phyloP scores from a whole-genome alignment of 2,888 invertebrate species.

The Lasioglossum morio region DNA sequence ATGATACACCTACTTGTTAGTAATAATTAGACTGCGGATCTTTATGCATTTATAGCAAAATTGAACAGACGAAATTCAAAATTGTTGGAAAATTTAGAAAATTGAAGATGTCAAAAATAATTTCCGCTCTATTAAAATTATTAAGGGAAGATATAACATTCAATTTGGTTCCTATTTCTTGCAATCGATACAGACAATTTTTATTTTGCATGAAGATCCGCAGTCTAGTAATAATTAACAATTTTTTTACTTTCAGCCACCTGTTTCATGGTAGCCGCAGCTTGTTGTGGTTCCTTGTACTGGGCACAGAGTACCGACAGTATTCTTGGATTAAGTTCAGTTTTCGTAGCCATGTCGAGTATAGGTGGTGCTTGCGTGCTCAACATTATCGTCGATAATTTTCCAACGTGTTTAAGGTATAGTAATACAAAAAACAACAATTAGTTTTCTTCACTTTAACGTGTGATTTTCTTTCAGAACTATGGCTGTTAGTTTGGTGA shows the following conservation, averaged over 20 bases:
- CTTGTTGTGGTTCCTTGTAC: conserved; percentile 82
- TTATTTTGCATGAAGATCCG: no score
- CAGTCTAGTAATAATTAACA: neutral
- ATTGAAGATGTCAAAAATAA: no score
- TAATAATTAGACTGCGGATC: neutral
- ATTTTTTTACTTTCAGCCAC: conserved; percentile 70
- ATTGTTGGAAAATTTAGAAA: no score
- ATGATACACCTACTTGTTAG: neutral
- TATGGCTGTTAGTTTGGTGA: conserved; percentile 89
- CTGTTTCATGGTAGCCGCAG: conserved; percentile 80
- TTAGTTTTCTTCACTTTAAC: neutral
- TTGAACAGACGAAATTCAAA: no score
- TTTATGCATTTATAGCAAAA: no score
- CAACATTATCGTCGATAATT: conserved; percentile 84
- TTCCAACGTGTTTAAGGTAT: conserved; percentile 81
- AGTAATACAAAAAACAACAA: neutral
- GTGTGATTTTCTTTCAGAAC: conserved; percentile 86
- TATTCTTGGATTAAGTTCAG: conserved; percentile 79
- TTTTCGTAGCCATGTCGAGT: conserved; percentile 83
- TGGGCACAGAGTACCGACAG: conserved; percentile 79
- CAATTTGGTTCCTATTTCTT: no score
- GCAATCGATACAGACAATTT: no score
- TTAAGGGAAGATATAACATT: no score
- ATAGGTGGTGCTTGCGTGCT: conserved; percentile 86
- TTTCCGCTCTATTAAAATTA: no score